Percentiles rank a stretch among this genome's conserved stretches.
Conservation (phyloP, 2,113 vertebrate genomes). For the Genyomyrus donnyi region DNA sequence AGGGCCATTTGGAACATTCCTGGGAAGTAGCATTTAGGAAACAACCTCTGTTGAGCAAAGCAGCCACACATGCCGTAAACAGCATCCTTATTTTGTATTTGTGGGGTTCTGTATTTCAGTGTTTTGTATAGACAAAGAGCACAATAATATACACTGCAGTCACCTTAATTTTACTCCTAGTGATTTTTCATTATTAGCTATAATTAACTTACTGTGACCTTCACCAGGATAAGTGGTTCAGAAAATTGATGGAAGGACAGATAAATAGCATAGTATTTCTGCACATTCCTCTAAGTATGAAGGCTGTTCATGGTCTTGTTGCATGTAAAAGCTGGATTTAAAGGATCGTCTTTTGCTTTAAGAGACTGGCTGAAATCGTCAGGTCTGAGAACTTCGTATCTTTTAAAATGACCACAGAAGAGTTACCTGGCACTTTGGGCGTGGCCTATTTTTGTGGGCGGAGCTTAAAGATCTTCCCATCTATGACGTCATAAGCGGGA, state of each 20-base stretch:
- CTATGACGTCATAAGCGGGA: no score
- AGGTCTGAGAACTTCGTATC: background rate
- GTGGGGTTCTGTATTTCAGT: background rate
- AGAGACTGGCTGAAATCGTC: background rate
- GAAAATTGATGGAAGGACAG: background rate
- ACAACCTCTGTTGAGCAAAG: background rate
- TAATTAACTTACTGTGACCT: slow-evolving; percentile 11
- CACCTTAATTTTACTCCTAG: background rate
- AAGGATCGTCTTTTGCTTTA: background rate
- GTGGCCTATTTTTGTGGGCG: no score
- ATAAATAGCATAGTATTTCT: background rate
- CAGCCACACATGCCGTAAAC: background rate
- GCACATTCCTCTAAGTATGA: background rate
- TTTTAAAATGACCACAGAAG: background rate
- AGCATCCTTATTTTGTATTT: background rate
- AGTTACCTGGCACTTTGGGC: no score
- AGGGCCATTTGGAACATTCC: slow-evolving; percentile 21
- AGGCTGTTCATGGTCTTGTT: background rate
- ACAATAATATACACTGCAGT: background rate
- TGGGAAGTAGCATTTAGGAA: background rate
- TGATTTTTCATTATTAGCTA: background rate
- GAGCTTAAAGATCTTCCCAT: no score
- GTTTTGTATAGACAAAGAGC: background rate
- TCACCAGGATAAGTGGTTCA: background rate
- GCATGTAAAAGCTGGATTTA: background rate